Conservation (phyloP, 2,797 vertebrate genomes). For the Avahi laniger region DNA sequence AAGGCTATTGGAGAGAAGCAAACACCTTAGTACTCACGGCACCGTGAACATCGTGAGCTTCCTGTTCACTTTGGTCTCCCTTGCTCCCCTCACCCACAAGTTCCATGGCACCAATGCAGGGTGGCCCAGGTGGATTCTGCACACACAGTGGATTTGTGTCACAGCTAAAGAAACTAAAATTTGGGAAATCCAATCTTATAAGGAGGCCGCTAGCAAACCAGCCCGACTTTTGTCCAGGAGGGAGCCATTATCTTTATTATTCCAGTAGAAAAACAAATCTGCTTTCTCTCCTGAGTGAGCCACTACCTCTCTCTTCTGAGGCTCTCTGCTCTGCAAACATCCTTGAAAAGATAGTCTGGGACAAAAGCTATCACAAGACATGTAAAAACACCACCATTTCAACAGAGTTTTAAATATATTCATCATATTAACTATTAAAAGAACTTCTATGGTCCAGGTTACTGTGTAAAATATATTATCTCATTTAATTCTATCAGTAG, state of each 20-base stretch:
- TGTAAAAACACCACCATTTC: not conserved
- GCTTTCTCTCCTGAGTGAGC: not conserved
- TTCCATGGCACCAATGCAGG: not conserved
- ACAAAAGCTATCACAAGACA: not conserved
- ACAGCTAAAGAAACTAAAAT: not conserved
- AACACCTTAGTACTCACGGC: not conserved
- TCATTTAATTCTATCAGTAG: constrained; percentile 22
- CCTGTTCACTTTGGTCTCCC: not conserved
- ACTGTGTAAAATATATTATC: not conserved
- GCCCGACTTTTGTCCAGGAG: not conserved
- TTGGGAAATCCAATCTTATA: not conserved
- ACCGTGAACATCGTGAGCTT: not conserved
- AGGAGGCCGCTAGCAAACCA: not conserved
- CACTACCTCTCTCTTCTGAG: not conserved
- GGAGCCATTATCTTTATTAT: not conserved
- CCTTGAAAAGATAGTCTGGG: not conserved
- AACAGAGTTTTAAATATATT: not conserved
- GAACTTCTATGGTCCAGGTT: not conserved
- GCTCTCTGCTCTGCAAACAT: not conserved
- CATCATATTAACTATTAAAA: not conserved
- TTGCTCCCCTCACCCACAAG: not conserved
- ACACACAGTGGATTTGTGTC: not conserved
- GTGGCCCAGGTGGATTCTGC: not conserved
- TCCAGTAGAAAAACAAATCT: constrained; percentile 4
- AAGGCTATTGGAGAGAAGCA: not conserved